These are phyloP conservation scores for pig (Sus scrofa) DNA, from an alignment of 2,113 vertebrate genomes.

Conservation along the genomic window T2T-Sscrofa CM000819.6:125758001-125758500, in stretches of 20 bases:
- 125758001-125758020: neutral
- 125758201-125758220: neutral
- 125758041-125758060: neutral
- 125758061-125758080: neutral
- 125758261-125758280: neutral
- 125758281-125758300: neutral
- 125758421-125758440: constrained; percentile 6
- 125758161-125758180: neutral
- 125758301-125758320: constrained; percentile 12
- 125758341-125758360: constrained; percentile 30
- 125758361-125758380: neutral
- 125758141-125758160: neutral
- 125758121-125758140: neutral
- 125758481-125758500: constrained; percentile 29
- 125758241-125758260: constrained; percentile 19
- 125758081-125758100: neutral
- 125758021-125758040: neutral
- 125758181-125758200: constrained; percentile 17
- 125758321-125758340: neutral
- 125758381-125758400: constrained; percentile 1
- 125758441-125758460: neutral
- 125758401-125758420: constrained; percentile 41
- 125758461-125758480: neutral
- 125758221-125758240: neutral
- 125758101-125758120: neutral